A percentile compares a stretch with the other conserved stretches of the same genome.
Evolutionary conservation across 2,797 vertebrate species (phyloP).

Genomic region (Acipenser oxyrinchus): DNA sequence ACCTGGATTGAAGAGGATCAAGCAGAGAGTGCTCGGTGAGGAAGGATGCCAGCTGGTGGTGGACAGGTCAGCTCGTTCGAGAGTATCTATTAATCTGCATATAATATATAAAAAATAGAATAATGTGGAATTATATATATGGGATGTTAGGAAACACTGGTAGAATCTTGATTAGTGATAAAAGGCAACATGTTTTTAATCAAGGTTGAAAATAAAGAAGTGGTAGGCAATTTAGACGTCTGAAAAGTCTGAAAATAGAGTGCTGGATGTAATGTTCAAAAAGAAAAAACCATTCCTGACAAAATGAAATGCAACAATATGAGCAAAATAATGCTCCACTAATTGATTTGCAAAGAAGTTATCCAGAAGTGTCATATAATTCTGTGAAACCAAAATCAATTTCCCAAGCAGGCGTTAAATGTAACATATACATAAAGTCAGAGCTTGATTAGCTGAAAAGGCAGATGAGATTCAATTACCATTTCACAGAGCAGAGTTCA

Average conservation of each 20-base stretch:
- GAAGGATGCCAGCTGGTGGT: too few species aligned
- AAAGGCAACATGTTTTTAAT: too few species aligned
- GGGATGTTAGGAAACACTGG: too few species aligned
- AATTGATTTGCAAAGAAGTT: slow-evolving; percentile 4
- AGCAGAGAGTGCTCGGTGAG: too few species aligned
- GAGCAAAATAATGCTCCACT: slow-evolving; percentile 4
- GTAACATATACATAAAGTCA: slow-evolving; percentile 2
- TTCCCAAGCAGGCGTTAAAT: slow-evolving; percentile 7
- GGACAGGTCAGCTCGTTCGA: too few species aligned
- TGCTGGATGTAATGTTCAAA: not conserved
- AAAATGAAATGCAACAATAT: not conserved
- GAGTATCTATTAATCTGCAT: too few species aligned
- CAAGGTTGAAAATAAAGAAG: too few species aligned
- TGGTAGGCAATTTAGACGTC: too few species aligned
- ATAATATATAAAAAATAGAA: too few species aligned
- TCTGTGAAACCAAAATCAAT: slow-evolving; percentile 8
- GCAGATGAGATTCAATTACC: slow-evolving; percentile 1
- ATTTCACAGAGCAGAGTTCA: not conserved
- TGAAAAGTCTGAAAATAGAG: not conserved
- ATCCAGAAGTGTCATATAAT: slow-evolving; percentile 1
- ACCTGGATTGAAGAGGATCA: too few species aligned
- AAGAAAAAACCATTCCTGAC: not conserved
- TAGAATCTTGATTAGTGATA: too few species aligned
- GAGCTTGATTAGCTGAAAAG: not conserved
- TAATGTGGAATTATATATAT: too few species aligned